Conservation (phyloP, 2,797 vertebrate genomes). For the Peromyscus melanophrys region DNA sequence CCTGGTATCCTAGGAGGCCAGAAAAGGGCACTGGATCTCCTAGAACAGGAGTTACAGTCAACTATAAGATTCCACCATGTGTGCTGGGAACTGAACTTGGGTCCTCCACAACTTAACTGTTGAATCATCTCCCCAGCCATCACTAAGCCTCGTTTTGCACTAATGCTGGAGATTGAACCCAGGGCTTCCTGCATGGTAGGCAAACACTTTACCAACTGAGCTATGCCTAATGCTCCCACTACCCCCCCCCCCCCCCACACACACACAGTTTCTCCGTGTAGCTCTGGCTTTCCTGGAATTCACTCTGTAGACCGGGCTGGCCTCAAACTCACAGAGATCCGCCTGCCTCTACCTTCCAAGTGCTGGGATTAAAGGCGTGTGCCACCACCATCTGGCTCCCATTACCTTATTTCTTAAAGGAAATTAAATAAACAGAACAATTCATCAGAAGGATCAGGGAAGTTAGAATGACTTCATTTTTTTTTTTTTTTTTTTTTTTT, state of each 20-base stretch:
- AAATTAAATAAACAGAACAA: slow-evolving; percentile 26
- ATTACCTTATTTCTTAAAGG: slow-evolving; percentile 37
- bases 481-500: too few species aligned
- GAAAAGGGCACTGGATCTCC: neutral
- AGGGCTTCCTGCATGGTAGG: too few species aligned
- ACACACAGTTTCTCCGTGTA: too few species aligned
- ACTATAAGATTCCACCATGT: neutral
- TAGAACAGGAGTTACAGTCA: neutral
- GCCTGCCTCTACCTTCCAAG: neutral
- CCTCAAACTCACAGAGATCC: neutral
- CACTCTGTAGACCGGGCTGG: neutral
- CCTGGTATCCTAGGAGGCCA: neutral
- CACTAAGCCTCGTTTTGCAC: neutral
- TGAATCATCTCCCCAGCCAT: neutral
- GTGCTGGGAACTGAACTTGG: neutral
- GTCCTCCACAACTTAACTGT: neutral
- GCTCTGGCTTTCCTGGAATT: neutral
- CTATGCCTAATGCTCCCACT: neutral
- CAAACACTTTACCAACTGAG: too few species aligned
- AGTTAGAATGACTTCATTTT: neutral
- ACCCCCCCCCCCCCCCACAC: too few species aligned
- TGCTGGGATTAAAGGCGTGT: neutral
- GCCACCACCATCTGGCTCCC: neutral
- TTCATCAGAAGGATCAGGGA: neutral
- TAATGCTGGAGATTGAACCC: neutral